Base-by-base conservation (phyloP, 2,113 vertebrate species). In the Paraplagusia blochii region DNA sequence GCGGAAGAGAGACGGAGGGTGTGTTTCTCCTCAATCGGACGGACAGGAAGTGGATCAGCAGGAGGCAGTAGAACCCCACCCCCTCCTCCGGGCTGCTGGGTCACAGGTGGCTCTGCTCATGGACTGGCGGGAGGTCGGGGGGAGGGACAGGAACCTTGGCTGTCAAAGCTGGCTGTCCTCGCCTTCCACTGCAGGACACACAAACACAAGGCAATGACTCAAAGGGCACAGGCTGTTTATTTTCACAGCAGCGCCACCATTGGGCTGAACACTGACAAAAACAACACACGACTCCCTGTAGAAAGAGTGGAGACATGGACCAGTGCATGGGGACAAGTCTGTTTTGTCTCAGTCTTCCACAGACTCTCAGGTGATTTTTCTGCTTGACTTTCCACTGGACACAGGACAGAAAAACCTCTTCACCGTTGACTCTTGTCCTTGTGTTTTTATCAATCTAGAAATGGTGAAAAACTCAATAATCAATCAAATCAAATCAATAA, bases 101-200 rank as follows among this genome's bases (percentile, higher is more conserved):
- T 85, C 84, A 72, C 90, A 80, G 83, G 78, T 84, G 83, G 82
- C 65, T 82, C 68, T 65, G 79, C 72, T 99, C 94, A 98, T 0
- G 97, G 96, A 4, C 93, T 95, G 14, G 93, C 88, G 14, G 95
- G 94, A 58, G 93, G 93, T 73, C 94, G 92, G 9, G 96, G 96
- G 15, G 95, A 98, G 8, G 95, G 95, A 73, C 96, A 95, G 35
- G 96, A 97, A 22, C 95, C 92, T 83, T 98, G 94, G 79, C 95
- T 98, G 92, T 98, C 95, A 43, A 98, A 95, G 85, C 97, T 99
- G 35, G 96, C 94, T 9, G 95, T 93, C 62, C 94, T 93, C 59
- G 94, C 93, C 65, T 97, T 95, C 96, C 97, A 98, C 96, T 99
- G 92, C 74, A 76, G 79, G 70, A 81, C 42, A 74, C 53, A 87